Conservation (phyloP, 2,888 invertebrate species). For the Nudaria mundana region DNA sequence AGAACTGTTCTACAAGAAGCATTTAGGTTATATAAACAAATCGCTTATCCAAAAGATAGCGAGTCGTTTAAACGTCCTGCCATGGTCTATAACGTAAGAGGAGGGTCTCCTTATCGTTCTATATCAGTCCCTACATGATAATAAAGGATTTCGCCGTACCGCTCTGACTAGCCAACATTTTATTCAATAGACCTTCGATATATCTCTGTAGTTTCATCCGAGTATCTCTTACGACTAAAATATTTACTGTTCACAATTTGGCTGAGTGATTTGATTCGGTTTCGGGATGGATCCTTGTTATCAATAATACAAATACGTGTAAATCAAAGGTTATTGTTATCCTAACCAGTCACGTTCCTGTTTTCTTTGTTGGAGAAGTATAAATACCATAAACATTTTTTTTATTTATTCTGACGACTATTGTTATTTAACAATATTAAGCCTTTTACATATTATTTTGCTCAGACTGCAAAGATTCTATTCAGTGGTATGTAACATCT, state of each 20-base stretch:
- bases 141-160: constrained; percentile 49
- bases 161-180: constrained; percentile 46
- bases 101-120: constrained; percentile 40
- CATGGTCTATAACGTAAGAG: constrained; percentile 44
- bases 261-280: constrained; percentile 30
- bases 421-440: no score
- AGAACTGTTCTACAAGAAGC: no score
- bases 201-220: constrained; percentile 31
- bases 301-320: constrained; percentile 20
- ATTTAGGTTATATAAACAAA: constrained; percentile 15
- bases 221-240: constrained; percentile 24
- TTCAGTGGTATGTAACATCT: no score
- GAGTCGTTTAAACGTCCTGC: constrained; percentile 30
- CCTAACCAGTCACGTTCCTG: not conserved
- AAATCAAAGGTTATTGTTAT: constrained; percentile 18
- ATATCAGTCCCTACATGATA: constrained; percentile 57
- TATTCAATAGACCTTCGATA: constrained; percentile 64
- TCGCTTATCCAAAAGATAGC: constrained; percentile 14
- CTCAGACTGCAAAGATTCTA: no score
- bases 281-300: constrained; percentile 24
- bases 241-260: constrained; percentile 31
- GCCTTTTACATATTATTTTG: no score
- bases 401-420: not conserved
- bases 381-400: not conserved
- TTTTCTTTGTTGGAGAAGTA: constrained; percentile 1